A percentile compares a stretch with the other conserved stretches of the same genome.
These are phyloP conservation scores for Tachina fera DNA, from an alignment of 2,888 invertebrate species.

Conservation along the genomic window DNA sequence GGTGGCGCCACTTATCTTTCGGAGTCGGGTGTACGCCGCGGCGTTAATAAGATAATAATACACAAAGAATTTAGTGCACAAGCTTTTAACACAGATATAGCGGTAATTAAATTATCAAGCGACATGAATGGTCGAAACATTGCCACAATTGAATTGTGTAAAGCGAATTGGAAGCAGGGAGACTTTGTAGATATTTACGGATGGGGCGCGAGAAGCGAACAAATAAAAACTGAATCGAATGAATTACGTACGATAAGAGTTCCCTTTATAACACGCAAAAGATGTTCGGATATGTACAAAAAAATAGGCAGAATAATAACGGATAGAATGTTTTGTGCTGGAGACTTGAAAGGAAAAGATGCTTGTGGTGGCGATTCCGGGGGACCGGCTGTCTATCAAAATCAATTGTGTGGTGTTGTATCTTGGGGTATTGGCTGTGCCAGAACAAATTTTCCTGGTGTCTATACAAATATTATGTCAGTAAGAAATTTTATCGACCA, in stretches of 20 bases:
- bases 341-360: constrained; percentile 74
- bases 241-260: constrained; percentile 77
- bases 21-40: constrained; percentile 46
- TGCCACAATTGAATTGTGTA: constrained; percentile 74
- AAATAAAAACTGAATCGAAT: constrained; percentile 72
- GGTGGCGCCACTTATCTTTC: constrained; percentile 73
- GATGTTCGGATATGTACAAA: constrained; percentile 74
- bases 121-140: constrained; percentile 74
- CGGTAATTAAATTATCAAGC: constrained; percentile 74
- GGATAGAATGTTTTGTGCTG: constrained; percentile 78
- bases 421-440: constrained; percentile 83
- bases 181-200: constrained; percentile 77
- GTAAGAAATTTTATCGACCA: constrained; percentile 72
- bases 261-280: constrained; percentile 73
- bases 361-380: constrained; percentile 81
- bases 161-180: constrained; percentile 73
- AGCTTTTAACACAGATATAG: constrained; percentile 74
- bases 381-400: constrained; percentile 77
- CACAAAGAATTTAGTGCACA: constrained; percentile 72
- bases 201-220: constrained; percentile 77
- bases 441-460: constrained; percentile 88
- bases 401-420: constrained; percentile 86
- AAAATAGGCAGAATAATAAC: constrained; percentile 72
- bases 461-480: constrained; percentile 87
- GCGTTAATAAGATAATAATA: constrained; percentile 69